Base-by-base conservation (phyloP, 2,113 vertebrate genomes). In the Hipposideros armiger region DNA sequence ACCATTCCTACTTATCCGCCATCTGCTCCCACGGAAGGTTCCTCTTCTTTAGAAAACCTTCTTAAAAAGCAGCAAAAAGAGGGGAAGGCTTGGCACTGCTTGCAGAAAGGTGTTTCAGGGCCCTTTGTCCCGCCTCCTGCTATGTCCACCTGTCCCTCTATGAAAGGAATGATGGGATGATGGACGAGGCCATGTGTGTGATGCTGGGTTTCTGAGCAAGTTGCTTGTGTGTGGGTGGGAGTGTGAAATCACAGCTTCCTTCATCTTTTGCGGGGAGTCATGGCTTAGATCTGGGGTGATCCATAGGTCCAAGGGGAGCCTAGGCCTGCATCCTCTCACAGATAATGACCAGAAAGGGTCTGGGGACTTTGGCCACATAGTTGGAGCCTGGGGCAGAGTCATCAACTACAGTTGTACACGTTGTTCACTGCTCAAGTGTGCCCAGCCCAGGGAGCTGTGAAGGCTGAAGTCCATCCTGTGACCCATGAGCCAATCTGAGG, bases 1-100 rank as follows among this genome's bases (percentile, higher is more conserved):
- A 99, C 98, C 98, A 99, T 98, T 99, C 98, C 98, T 98, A 98
- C 99, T 99, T 99, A 99, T 98, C 98, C 97, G 98, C 98, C 99
- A 99, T 99, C 99, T 99, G 99, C 99, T 97, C 95, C 97, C 97
- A 64, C 62, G 95, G 94, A 98, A 98, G 98, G 95, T 97, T 95
- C 91, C 97, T 98, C 97, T 98, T 97, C 98, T 98, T 98, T 97
- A 96, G 97, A 97, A 98, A 98, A 97, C 95, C 97, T 22, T 98
- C 98, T 97, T 96, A 60, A 89, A 96, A 94, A 95, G 97, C 95
- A 42, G 64, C 88, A 4, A 96, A 98, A 54, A 90, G 96, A 98
- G 92, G 58, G 92, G 22, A 60, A 58, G 97, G 93, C 91, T 96
- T 94, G 92, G 96, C 83, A 86, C 72, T 56, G 36, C 73, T 80